These are phyloP conservation scores for Phrynocephalus guinanensis DNA, from an alignment of 2,797 vertebrate genomes.

Conservation along the genomic window DNA sequence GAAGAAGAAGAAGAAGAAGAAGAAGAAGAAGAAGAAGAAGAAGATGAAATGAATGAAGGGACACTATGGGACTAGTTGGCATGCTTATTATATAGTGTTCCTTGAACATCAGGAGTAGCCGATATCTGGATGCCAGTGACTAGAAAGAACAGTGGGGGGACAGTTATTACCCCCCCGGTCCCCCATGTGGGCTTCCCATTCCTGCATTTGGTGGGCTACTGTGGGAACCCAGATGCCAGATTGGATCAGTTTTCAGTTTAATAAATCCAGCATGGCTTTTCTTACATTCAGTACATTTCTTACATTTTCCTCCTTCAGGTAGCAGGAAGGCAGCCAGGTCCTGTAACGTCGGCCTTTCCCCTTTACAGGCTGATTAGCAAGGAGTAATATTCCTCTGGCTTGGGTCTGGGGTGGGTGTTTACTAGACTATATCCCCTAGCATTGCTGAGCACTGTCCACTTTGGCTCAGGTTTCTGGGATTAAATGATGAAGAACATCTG, in stretches of 20 bases:
- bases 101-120: neutral
- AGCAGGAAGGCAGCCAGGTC: neutral
- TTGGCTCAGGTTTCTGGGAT: no score
- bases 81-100: neutral
- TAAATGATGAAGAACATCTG: no score
- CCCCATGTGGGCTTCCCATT: neutral
- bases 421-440: no score
- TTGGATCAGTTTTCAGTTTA: neutral
- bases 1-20: no score
- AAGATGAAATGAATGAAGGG: neutral
- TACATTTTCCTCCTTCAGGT: neutral
- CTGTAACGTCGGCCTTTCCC: neutral
- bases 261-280: neutral
- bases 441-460: no score
- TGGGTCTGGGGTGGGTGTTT: no score
- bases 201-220: neutral
- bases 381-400: no score
- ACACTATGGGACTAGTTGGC: neutral
- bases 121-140: neutral
- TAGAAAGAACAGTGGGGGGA: neutral
- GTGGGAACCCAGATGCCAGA: neutral
- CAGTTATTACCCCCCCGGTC: neutral
- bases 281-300: neutral
- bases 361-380: neutral
- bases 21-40: no score